These are phyloP conservation scores for Garra rufa DNA, from an alignment of 2,113 vertebrate genomes.

Conservation along the genomic window DNA sequence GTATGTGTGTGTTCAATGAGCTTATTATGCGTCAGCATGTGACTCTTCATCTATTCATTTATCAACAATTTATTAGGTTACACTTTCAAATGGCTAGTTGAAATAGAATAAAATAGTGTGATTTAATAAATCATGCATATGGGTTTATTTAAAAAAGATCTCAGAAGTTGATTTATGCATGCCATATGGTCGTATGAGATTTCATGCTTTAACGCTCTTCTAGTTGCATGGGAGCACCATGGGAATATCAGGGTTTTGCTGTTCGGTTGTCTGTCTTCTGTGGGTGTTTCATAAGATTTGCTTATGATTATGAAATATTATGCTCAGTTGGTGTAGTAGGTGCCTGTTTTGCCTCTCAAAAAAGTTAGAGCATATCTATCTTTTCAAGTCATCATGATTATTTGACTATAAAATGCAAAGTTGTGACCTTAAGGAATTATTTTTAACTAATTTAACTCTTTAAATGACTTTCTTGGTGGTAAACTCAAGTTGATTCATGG, in stretches of 20 bases:
- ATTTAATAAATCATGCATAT: not conserved
- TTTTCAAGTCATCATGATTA: not conserved
- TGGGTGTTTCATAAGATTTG: constrained; percentile 26
- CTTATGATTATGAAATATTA: not conserved
- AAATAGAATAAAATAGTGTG: not conserved
- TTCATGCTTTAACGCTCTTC: constrained; percentile 28
- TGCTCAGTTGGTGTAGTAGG: not conserved
- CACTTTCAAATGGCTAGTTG: not conserved
- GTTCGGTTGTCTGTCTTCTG: not conserved
- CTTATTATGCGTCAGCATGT: constrained; percentile 22
- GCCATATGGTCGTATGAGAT: constrained; percentile 26
- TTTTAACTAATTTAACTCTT: not conserved
- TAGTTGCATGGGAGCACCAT: constrained; percentile 10
- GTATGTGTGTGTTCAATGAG: constrained; percentile 8
- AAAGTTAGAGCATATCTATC: not conserved
- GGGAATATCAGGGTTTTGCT: not conserved
- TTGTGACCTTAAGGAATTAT: not conserved
- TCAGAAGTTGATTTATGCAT: not conserved
- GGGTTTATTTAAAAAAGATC: not conserved
- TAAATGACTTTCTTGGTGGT: not conserved
- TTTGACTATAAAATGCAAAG: no score
- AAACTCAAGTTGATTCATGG: not conserved
- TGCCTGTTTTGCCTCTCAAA: not conserved
- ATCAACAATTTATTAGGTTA: constrained; percentile 11
- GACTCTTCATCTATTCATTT: not conserved